Evolutionary conservation across 2,113 vertebrate genomes (phyloP).

Genomic region (Corydoras sp.): DNA sequence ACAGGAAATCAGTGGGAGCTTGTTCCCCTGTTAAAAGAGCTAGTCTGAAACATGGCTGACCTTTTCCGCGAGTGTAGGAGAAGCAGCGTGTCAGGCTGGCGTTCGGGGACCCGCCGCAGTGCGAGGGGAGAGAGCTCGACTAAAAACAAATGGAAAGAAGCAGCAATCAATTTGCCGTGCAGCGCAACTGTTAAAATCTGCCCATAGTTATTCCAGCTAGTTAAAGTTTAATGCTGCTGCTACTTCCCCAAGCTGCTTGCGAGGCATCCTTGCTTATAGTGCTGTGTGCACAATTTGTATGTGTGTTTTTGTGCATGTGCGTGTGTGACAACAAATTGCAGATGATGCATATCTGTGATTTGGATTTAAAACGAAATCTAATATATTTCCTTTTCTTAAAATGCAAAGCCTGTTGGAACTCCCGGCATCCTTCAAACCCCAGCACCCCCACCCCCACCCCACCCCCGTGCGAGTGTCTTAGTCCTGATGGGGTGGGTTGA

Average conservation of each 20-base stretch:
- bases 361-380: not conserved
- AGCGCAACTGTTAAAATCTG: conserved; percentile 42
- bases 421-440: no score
- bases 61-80: conserved; percentile 38
- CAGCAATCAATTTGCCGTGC: conserved; percentile 44
- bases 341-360: conserved; percentile 14
- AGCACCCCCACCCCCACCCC: no score
- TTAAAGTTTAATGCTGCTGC: conserved; percentile 51
- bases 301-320: conserved; percentile 2
- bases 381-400: conserved; percentile 3
- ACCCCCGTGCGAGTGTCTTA: no score
- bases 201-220: conserved; percentile 48
- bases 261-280: conserved; percentile 25
- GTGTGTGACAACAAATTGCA: conserved; percentile 6
- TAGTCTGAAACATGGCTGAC: conserved; percentile 42
- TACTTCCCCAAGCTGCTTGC: conserved; percentile 34
- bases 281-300: conserved; percentile 8
- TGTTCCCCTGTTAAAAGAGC: conserved; percentile 42
- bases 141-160: conserved; percentile 41
- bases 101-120: conserved; percentile 24
- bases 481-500: no score
- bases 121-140: conserved; percentile 29
- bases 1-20: conserved; percentile 35
- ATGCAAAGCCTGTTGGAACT: conserved; percentile 1
- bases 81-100: conserved; percentile 19